Percentiles rank a stretch among this genome's conserved stretches.
phyloP scores from a whole-genome alignment of 2,113 vertebrate species.

The Ifrita kowaldi region DNA sequence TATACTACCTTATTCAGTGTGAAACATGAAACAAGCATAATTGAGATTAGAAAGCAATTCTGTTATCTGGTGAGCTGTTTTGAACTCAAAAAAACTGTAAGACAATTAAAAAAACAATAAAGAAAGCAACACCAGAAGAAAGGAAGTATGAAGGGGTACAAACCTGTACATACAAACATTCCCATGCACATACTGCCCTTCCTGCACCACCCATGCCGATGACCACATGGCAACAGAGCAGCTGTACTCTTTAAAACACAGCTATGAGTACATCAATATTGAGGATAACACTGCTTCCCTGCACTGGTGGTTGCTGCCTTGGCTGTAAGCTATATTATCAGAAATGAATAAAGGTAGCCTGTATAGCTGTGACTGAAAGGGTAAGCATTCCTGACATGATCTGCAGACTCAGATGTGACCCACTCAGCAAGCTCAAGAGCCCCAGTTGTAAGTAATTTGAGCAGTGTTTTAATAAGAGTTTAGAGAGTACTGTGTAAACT shows the following conservation, averaged over 20 bases:
- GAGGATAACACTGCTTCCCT: background rate
- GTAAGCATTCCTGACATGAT: background rate
- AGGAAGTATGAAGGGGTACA: background rate
- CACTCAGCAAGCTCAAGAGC: background rate
- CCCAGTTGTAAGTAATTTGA: background rate
- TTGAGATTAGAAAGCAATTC: background rate
- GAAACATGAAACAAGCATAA: background rate
- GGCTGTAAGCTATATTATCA: background rate
- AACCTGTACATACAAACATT: background rate
- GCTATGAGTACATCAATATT: background rate
- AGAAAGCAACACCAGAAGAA: background rate
- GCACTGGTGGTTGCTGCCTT: background rate
- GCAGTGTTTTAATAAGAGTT: background rate
- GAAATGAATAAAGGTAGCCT: background rate
- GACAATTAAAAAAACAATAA: background rate
- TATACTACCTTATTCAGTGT: background rate
- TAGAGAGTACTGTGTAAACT: background rate
- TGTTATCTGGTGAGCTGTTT: background rate
- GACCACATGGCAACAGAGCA: background rate
- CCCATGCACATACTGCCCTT: rapidly evolving
- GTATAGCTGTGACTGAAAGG: background rate
- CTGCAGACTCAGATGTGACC: background rate
- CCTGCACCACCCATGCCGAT: background rate
- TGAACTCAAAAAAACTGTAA: background rate
- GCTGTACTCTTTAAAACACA: background rate